Conservation (phyloP, 2,797 vertebrate genomes). For the Sylvia borin region DNA sequence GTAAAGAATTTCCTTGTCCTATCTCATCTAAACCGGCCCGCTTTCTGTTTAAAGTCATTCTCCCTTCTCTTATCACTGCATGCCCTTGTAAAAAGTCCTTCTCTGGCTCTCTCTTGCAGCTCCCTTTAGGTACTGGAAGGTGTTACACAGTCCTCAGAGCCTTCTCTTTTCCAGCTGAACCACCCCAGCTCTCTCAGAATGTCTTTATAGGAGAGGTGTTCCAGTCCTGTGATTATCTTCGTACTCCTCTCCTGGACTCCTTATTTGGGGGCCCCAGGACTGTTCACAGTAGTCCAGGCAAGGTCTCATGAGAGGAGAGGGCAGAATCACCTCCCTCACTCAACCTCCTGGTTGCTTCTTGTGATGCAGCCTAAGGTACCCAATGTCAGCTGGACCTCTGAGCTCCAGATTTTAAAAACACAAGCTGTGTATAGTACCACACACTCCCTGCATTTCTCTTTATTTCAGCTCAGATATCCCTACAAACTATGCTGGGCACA, state of each 20-base stretch:
- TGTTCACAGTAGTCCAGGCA: neutral
- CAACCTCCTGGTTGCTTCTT: neutral
- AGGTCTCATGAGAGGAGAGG: neutral
- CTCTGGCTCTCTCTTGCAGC: neutral
- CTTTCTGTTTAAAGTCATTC: neutral
- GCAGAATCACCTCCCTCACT: neutral
- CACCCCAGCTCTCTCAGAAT: neutral
- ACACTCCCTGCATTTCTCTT: neutral
- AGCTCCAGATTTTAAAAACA: neutral
- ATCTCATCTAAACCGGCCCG: neutral
- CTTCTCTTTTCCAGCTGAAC: neutral
- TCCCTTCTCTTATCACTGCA: neutral
- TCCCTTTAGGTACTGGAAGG: neutral
- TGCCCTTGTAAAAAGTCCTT: neutral
- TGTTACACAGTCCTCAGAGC: fast-evolving
- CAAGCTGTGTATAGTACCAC: neutral
- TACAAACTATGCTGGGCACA: neutral
- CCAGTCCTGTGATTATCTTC: neutral
- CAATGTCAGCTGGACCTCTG: neutral
- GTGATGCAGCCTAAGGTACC: neutral
- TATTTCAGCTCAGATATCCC: neutral
- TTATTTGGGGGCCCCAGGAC: neutral
- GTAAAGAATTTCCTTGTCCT: neutral
- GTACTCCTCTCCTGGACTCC: neutral
- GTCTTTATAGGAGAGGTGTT: neutral